A percentile compares a stretch with the other conserved stretches of the same genome.
These are phyloP conservation scores for Tauraco erythrolophus DNA, from an alignment of 2,113 vertebrate species.

Conservation along the genomic window DNA sequence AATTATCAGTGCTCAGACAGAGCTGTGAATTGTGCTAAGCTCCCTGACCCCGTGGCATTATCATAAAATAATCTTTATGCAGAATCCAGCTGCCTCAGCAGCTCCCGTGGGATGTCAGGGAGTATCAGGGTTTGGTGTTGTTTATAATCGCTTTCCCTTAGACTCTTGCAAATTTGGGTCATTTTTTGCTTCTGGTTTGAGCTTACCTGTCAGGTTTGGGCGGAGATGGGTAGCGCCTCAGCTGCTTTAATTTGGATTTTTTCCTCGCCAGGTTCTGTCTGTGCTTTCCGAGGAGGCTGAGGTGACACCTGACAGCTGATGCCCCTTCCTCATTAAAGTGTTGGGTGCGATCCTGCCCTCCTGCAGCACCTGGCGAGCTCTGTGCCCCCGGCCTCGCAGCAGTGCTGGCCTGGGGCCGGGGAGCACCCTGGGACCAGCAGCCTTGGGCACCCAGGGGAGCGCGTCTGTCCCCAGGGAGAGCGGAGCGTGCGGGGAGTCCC, in stretches of 20 bases:
- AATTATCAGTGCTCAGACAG: not conserved
- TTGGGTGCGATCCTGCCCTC: rapidly evolving
- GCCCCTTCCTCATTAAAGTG: rapidly evolving
- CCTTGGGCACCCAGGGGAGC: not conserved
- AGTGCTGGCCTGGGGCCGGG: rapidly evolving
- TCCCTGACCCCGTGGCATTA: not conserved
- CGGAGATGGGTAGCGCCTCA: not conserved
- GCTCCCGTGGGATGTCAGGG: not conserved
- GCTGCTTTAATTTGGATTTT: rapidly evolving
- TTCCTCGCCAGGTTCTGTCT: rapidly evolving
- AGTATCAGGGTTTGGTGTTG: not conserved
- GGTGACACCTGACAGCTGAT: not conserved
- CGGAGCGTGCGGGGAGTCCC: not conserved
- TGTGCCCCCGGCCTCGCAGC: not conserved
- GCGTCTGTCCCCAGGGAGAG: not conserved
- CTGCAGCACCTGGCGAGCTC: no score
- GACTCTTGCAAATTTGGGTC: not conserved
- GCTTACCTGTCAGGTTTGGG: not conserved
- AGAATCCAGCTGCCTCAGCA: not conserved
- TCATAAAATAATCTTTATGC: not conserved
- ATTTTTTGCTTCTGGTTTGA: not conserved
- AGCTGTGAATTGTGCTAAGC: not conserved
- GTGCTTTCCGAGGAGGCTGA: not conserved
- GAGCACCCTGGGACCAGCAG: rapidly evolving
- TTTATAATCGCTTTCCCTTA: not conserved